Base-by-base conservation (phyloP, 2,113 vertebrate species). In the Picathartes gymnocephalus region DNA sequence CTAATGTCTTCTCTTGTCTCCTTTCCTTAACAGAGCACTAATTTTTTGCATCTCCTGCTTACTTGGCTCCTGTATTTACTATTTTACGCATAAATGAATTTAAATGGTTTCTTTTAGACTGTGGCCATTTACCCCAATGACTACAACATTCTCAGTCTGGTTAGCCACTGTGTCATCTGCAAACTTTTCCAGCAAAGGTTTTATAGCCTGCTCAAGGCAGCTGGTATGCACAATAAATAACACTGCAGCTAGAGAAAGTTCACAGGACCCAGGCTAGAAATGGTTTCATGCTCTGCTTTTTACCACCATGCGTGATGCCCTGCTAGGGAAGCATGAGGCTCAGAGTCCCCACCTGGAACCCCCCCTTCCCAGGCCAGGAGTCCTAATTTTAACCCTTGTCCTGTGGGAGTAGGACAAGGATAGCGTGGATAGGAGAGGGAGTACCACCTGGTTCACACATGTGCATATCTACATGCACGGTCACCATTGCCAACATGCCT, bases 111-210 rank as follows among this genome's bases (percentile, higher is more conserved):
- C 37, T 77, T 39, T 86, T 77, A 74, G 76, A 81, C 35, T 47
- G 2, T 23, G 17, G 33, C 8, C 28, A 35, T 83, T 86, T 88
- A 54, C 17, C 17, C 40, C 35, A 58, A 22, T 54, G 35, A 66
- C 33, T 39, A 60, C 27, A 86, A 39, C 37, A 42, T 61, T 83
- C 66, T 83, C 58, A 54, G 51, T 66, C 47, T 90, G 54, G 35
- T 86, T 71, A 93, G 77, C 24, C 44, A 42, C 47, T 12, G 17
- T 57, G 28, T 39, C 76, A 95, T 73, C 82, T 96, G 95, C 47
- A 88, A 7, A 78, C 35, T 86, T 95, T 93, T 92, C 60, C 86
- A 95, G 90, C 21, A 78, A 73, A 74, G 12, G 70, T 45, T 85
- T 93, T 79, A 70, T 15, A 70, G 50, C 50, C 42, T 94, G 45